Percentiles rank a stretch among this genome's conserved stretches.
Evolutionary conservation across 92 coral and sea anemone species (phyloP).

Genomic region (Heteractis magnifica): DNA sequence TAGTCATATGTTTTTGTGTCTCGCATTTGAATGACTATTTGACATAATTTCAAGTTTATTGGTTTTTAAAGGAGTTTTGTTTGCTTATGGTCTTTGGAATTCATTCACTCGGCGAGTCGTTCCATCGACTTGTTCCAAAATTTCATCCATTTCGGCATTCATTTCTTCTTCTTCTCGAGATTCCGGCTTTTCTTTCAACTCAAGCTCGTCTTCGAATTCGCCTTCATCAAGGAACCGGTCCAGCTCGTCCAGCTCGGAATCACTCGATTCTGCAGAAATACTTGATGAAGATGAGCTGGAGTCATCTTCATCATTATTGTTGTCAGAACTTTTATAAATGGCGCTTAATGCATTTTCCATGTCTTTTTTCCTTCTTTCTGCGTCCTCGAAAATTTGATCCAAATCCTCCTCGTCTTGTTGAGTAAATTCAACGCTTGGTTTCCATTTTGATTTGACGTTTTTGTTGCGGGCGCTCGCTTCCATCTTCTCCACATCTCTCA

Average conservation of each 20-base stretch:
- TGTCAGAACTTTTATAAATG: neutral
- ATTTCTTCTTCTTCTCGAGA: neutral
- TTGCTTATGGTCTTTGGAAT: neutral
- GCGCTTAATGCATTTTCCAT: neutral
- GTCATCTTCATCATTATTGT: constrained; percentile 3
- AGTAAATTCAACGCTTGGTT: neutral
- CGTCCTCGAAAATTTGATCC: constrained; percentile 14
- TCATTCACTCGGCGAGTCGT: neutral
- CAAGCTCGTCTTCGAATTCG: neutral
- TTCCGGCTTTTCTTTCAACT: neutral
- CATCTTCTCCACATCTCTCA: constrained; percentile 16
- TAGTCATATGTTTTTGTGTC: no score
- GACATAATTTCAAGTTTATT: neutral
- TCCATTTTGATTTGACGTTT: constrained; percentile 1
- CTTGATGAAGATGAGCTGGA: neutral
- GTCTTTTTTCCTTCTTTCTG: constrained; percentile 14
- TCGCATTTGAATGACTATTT: no score
- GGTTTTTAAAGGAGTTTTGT: neutral
- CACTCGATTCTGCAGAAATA: constrained; percentile 11
- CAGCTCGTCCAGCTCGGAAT: constrained; percentile 15
- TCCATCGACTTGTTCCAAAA: neutral
- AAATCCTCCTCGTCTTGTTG: constrained; percentile 17
- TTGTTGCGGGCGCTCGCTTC: neutral
- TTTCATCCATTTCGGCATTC: constrained; percentile 5
- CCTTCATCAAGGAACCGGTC: constrained; percentile 4